phyloP scores from a whole-genome alignment of 2,797 vertebrate species.

The Mallotus villosus region DNA sequence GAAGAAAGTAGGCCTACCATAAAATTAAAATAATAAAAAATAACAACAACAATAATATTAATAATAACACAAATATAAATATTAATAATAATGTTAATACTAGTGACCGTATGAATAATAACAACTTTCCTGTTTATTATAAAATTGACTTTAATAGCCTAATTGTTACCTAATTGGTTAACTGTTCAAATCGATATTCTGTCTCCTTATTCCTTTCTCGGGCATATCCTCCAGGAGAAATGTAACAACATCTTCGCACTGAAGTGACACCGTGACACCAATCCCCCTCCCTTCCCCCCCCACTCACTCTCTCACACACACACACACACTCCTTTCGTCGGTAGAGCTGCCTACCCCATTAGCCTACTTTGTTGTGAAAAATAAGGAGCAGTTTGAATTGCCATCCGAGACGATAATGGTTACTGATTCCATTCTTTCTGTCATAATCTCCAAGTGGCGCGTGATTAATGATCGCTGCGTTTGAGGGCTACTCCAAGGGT shows the following conservation, averaged over 20 bases:
- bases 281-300: not conserved
- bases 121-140: slow-evolving; percentile 11
- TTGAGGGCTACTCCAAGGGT: slow-evolving; percentile 51
- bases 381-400: slow-evolving; percentile 78
- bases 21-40: not conserved
- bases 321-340: not conserved
- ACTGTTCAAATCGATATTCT: slow-evolving; percentile 21
- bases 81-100: slow-evolving; percentile 5
- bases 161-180: not conserved
- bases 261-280: slow-evolving; percentile 38
- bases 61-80: not conserved
- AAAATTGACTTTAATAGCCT: not conserved
- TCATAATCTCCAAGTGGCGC: slow-evolving; percentile 83
- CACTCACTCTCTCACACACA: not conserved
- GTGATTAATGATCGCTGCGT: slow-evolving; percentile 47
- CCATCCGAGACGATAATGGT: slow-evolving; percentile 83
- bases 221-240: slow-evolving; percentile 40
- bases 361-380: slow-evolving; percentile 74
- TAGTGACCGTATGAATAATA: slow-evolving; percentile 1
- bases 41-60: not conserved
- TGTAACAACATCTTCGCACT: slow-evolving; percentile 44
- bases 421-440: slow-evolving; percentile 83
- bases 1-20: not conserved
- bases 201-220: slow-evolving; percentile 24
- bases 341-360: slow-evolving; percentile 37